Evolutionary conservation across 2,888 invertebrate genomes (phyloP).

Genomic region (Diloba caeruleocephala): DNA sequence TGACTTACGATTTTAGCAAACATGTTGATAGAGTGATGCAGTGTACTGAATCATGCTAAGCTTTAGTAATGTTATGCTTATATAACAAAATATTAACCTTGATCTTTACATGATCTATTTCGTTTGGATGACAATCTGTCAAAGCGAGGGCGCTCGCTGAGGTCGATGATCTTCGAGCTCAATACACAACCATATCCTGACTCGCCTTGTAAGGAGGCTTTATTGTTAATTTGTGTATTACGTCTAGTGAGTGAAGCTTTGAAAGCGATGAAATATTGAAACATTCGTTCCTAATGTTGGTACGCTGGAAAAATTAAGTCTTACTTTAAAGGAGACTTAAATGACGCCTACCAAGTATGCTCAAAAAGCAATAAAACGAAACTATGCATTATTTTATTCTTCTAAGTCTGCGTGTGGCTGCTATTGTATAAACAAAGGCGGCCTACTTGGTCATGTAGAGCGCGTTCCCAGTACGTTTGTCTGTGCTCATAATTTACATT

Average conservation of each 20-base stretch:
- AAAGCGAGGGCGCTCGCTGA: conserved; percentile 54
- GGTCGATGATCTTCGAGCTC: conserved; percentile 66
- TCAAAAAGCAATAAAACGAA: conserved; percentile 59
- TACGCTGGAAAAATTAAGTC: conserved; percentile 18
- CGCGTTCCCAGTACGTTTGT: conserved; percentile 76
- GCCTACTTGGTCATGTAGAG: conserved; percentile 79
- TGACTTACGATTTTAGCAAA: conserved; percentile 78
- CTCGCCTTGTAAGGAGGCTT: conserved; percentile 58
- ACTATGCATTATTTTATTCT: conserved; percentile 54
- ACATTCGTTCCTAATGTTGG: conserved; percentile 6
- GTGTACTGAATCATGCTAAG: conserved; percentile 67
- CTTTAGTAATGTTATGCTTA: conserved; percentile 60
- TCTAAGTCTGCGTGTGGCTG: conserved; percentile 59
- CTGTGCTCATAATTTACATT: conserved; percentile 82
- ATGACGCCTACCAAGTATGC: conserved; percentile 45
- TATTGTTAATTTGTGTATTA: conserved; percentile 33
- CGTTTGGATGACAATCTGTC: conserved; percentile 64
- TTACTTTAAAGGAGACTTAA: conserved; percentile 22
- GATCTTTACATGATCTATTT: conserved; percentile 71
- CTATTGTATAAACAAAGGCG: conserved; percentile 77
- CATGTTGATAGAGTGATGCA: conserved; percentile 72
- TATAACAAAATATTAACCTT: conserved; percentile 73
- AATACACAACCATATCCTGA: conserved; percentile 62
- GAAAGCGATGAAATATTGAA: conserved; percentile 11
- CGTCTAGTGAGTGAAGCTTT: conserved; percentile 19